phyloP scores from a whole-genome alignment of 2,113 vertebrate genomes.

The Psettodes erumei region DNA sequence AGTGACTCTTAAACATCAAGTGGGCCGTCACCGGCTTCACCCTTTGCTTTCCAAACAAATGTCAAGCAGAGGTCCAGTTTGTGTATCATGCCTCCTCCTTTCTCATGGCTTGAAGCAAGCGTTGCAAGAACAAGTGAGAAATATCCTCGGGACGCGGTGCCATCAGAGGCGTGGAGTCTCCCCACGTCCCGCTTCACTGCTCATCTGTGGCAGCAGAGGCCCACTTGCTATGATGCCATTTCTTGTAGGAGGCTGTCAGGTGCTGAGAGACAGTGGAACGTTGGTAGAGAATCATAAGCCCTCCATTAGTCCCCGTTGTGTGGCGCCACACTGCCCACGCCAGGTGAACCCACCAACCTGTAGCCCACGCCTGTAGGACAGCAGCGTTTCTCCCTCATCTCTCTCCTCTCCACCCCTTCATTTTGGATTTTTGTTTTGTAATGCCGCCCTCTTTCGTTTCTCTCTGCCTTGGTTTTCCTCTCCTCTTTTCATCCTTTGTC shows the following conservation, averaged over 20 bases:
- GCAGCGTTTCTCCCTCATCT: slow-evolving; percentile 11
- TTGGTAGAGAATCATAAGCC: slow-evolving; percentile 29
- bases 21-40: slow-evolving; percentile 5
- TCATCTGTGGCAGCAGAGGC: slow-evolving; percentile 32
- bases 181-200: neutral
- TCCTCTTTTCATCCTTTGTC: slow-evolving; percentile 1
- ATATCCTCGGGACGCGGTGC: neutral
- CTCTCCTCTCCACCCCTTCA: neutral
- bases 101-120: slow-evolving; percentile 26
- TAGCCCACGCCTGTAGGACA: slow-evolving; percentile 27
- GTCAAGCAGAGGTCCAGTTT: slow-evolving; percentile 24
- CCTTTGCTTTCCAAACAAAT: slow-evolving; percentile 46
- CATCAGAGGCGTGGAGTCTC: slow-evolving; percentile 1
- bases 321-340: slow-evolving; percentile 53
- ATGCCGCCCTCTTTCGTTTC: neutral
- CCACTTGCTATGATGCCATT: slow-evolving; percentile 30
- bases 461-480: neutral
- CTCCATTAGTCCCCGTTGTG: slow-evolving; percentile 27
- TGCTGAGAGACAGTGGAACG: slow-evolving; percentile 21
- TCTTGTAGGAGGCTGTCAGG: slow-evolving; percentile 57
- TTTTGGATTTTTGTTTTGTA: neutral
- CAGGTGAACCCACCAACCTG: slow-evolving; percentile 41
- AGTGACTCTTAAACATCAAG: slow-evolving; percentile 32
- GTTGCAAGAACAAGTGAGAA: slow-evolving; percentile 31
- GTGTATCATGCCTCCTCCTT: slow-evolving; percentile 33